phyloP scores from a whole-genome alignment of 2,888 invertebrate species.

The Hyles lineata region DNA sequence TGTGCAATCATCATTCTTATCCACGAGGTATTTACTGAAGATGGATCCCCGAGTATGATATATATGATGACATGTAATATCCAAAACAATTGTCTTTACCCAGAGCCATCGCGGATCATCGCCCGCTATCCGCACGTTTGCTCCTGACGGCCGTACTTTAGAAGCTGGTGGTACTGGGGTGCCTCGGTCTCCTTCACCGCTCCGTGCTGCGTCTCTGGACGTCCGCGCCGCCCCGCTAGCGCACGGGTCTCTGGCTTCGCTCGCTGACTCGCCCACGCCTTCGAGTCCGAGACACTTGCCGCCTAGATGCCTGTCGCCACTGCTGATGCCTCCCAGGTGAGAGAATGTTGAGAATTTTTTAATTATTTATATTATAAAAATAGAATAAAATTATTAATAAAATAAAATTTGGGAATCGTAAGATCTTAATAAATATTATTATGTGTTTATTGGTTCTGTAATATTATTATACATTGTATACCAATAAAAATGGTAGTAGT shows the following conservation, averaged over 20 bases:
- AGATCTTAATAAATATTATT: too few relatives aligned
- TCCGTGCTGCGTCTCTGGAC: constrained; percentile 91
- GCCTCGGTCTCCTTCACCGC: constrained; percentile 91
- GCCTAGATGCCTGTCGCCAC: constrained; percentile 89
- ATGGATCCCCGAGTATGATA: too few relatives aligned
- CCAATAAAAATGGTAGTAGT: too few relatives aligned
- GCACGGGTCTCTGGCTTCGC: constrained; percentile 89
- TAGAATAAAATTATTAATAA: too few relatives aligned
- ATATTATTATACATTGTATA: too few relatives aligned
- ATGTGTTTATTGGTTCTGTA: too few relatives aligned
- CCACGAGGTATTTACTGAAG: too few relatives aligned
- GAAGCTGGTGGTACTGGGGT: constrained; percentile 84
- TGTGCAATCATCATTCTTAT: too few relatives aligned
- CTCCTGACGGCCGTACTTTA: constrained; percentile 90
- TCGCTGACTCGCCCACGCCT: constrained; percentile 81
- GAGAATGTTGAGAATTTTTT: neutral
- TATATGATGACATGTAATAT: too few relatives aligned
- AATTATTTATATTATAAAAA: neutral
- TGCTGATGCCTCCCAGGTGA: constrained; percentile 89
- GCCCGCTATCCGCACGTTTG: constrained; percentile 93
- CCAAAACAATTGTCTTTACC: too few relatives aligned
- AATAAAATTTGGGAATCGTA: too few relatives aligned
- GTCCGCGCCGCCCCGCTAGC: constrained; percentile 90
- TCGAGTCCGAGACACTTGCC: constrained; percentile 75
- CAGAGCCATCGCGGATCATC: constrained; percentile 92